Percentiles rank a stretch among this genome's conserved stretches.
phyloP scores from a whole-genome alignment of 1,140 invertebrate species.

The Drosophila simulans region DNA sequence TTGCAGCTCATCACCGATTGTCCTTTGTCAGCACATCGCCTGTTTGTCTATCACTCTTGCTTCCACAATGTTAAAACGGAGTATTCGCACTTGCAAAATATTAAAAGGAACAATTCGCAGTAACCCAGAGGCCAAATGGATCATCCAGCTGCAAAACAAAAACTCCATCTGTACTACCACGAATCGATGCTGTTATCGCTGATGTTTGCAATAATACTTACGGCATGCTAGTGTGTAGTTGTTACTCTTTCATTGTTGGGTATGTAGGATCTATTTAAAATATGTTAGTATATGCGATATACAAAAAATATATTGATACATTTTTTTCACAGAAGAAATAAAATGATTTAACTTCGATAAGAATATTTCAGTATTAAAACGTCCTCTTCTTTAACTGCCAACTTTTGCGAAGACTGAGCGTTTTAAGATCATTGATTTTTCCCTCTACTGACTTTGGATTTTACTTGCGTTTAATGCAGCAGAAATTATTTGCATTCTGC shows the following conservation, averaged over 20 bases:
- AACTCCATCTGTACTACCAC: conserved; percentile 27
- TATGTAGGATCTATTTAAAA: background rate
- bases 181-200: conserved; percentile 70
- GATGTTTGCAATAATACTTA: conserved; percentile 63
- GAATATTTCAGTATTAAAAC: background rate
- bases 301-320: too few species aligned
- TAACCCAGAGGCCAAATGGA: conserved; percentile 3
- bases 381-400: background rate
- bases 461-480: conserved; percentile 43
- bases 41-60: conserved; percentile 75
- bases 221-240: background rate
- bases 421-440: background rate
- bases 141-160: conserved; percentile 16
- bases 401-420: background rate
- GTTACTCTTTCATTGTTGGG: background rate
- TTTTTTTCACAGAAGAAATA: background rate
- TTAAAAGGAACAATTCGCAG: conserved; percentile 46
- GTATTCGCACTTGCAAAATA: conserved; percentile 66
- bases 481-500: conserved; percentile 63
- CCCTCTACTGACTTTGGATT: conserved; percentile 7
- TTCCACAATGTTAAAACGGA: conserved; percentile 30
- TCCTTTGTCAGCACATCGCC: conserved; percentile 77
- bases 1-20: conserved; percentile 56
- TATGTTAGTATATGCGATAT: too few species aligned
- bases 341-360: background rate